Conservation (phyloP, 2,888 invertebrate species). For the Hyles lineata region DNA sequence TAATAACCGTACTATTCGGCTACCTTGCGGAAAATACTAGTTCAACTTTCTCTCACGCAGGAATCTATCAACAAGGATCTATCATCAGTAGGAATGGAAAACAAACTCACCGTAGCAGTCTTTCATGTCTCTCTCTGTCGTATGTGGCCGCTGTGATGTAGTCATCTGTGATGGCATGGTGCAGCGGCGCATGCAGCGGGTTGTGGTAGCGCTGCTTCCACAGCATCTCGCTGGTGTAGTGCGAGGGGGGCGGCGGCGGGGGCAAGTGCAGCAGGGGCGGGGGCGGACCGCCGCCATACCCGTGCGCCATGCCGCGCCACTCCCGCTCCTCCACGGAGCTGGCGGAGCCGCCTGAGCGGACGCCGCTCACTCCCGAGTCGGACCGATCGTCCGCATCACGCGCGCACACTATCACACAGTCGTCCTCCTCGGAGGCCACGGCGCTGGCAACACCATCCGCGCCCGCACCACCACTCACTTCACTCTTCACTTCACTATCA, state of each 20-base stretch:
- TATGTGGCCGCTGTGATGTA: slow-evolving; percentile 83
- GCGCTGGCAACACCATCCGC: slow-evolving; percentile 82
- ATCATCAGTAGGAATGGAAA: not conserved
- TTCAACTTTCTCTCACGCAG: no score
- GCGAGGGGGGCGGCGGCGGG: slow-evolving; percentile 79
- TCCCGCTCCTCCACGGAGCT: slow-evolving; percentile 91
- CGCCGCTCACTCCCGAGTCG: slow-evolving; percentile 90
- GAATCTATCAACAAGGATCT: not conserved
- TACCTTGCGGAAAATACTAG: no score
- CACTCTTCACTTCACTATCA: slow-evolving; percentile 80
- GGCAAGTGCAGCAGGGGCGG: slow-evolving; percentile 79
- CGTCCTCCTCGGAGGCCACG: slow-evolving; percentile 86
- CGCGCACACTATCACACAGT: slow-evolving; percentile 87
- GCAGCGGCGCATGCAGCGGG: slow-evolving; percentile 81
- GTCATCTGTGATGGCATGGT: slow-evolving; percentile 81
- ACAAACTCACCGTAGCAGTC: slow-evolving; percentile 86
- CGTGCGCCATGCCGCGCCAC: slow-evolving; percentile 90
- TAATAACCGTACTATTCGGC: no score
- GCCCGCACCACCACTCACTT: slow-evolving; percentile 74
- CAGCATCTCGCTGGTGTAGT: slow-evolving; percentile 84
- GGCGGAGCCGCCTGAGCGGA: slow-evolving; percentile 89
- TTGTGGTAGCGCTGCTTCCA: slow-evolving; percentile 87
- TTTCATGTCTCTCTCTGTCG: slow-evolving; percentile 88
- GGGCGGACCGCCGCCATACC: slow-evolving; percentile 88
- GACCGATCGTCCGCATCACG: slow-evolving; percentile 85